phyloP scores from a whole-genome alignment of 2,888 invertebrate genomes.

The Liodrosophila aerea region DNA sequence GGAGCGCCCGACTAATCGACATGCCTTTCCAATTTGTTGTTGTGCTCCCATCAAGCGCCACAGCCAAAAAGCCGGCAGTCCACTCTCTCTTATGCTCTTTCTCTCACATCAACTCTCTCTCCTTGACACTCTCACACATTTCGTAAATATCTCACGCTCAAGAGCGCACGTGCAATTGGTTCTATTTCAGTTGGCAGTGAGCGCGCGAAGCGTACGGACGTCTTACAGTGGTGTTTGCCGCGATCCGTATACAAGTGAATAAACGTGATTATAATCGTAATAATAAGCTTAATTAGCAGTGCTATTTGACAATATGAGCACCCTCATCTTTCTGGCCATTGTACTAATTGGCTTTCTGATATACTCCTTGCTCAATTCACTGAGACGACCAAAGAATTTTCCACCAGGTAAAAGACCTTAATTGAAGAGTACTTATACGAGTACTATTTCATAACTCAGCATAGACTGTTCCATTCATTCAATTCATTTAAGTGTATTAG shows the following conservation, averaged over 20 bases:
- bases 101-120: background rate
- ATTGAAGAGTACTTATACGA: background rate
- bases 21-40: too few species aligned
- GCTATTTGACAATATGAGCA: slow-evolving; percentile 56
- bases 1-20: too few species aligned
- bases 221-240: background rate
- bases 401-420: slow-evolving; percentile 77
- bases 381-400: slow-evolving; percentile 74
- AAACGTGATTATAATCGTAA: background rate
- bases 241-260: background rate
- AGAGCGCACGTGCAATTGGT: slow-evolving; percentile 27
- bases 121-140: background rate
- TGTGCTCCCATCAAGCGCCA: too few species aligned
- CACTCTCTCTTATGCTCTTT: too few species aligned
- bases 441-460: background rate
- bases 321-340: slow-evolving; percentile 61
- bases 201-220: slow-evolving; percentile 40
- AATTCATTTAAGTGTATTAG: slow-evolving; percentile 24
- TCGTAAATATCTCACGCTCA: background rate
- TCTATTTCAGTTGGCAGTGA: slow-evolving; percentile 56
- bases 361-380: slow-evolving; percentile 64
- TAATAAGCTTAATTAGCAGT: background rate
- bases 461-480: slow-evolving; percentile 20
- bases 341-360: slow-evolving; percentile 60
- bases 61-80: too few species aligned